phyloP scores from a whole-genome alignment of 2,888 invertebrate species.

The Drosophila longiperda region DNA sequence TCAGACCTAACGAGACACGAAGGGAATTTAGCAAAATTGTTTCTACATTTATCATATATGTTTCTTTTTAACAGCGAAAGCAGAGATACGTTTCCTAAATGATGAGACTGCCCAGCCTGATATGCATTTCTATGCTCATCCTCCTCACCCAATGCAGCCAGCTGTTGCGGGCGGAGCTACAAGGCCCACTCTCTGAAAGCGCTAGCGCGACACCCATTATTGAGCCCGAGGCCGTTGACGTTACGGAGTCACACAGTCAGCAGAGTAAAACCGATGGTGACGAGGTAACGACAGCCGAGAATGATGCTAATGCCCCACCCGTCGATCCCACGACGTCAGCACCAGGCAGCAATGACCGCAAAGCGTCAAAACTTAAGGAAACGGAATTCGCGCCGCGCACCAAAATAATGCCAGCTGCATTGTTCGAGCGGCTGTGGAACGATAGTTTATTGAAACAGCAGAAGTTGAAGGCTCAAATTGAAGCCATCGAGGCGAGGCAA shows the following conservation, averaged over 20 bases:
- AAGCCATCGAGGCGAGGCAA: conserved; percentile 60
- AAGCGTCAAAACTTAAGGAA: conserved; percentile 65
- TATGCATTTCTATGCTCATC: conserved; percentile 56
- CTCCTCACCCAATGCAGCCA: conserved; percentile 39
- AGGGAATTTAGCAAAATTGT: conserved; percentile 39
- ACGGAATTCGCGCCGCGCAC: conserved; percentile 56
- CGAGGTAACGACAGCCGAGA: conserved; percentile 52
- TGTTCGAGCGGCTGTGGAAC: conserved; percentile 76
- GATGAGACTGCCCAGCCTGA: conserved; percentile 60
- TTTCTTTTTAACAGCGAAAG: conserved; percentile 8
- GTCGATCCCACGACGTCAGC: conserved; percentile 27
- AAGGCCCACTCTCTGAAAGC: conserved; percentile 67
- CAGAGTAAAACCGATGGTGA: conserved; percentile 31
- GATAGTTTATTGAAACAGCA: conserved; percentile 71
- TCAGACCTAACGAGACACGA: conserved; percentile 56
- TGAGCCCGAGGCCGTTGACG: conserved; percentile 4
- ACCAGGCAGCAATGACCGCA: conserved; percentile 61
- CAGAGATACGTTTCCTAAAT: conserved; percentile 27
- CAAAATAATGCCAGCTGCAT: conserved; percentile 67
- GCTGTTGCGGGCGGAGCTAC: conserved; percentile 66
- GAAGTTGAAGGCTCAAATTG: conserved; percentile 77
- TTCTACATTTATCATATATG: conserved; percentile 25
- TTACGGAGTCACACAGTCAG: conserved; percentile 22
- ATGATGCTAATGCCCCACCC: conserved; percentile 32
- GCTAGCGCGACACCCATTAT: conserved; percentile 40